phyloP scores from a whole-genome alignment of 1,140 invertebrate species.

The Meloidogyne exigua region DNA sequence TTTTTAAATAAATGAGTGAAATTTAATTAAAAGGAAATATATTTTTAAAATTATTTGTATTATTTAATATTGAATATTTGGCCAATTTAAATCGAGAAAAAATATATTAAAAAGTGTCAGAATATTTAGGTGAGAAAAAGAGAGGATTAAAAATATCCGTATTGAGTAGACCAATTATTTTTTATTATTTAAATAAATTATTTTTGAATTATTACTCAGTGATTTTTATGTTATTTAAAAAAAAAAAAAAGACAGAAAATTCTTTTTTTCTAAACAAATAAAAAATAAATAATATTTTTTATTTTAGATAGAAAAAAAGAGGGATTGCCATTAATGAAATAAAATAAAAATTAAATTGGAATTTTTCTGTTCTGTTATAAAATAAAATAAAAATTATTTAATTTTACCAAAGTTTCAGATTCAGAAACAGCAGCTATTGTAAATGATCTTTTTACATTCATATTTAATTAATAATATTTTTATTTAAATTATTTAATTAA shows the following conservation, averaged over 20 bases:
- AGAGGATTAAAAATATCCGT: background rate
- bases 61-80: background rate
- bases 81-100: background rate
- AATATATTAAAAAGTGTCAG: background rate
- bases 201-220: background rate
- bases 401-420: slow-evolving; percentile 1
- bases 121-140: background rate
- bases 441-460: background rate
- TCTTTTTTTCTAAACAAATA: background rate
- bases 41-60: no score
- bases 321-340: background rate
- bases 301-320: background rate
- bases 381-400: background rate
- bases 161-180: background rate
- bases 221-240: background rate
- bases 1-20: no score
- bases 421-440: background rate
- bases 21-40: no score
- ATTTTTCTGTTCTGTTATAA: background rate
- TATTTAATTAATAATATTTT: background rate
- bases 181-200: background rate
- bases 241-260: no score
- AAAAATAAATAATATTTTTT: background rate
- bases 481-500: no score
- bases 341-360: background rate